Evolutionary conservation across 23 tunicate species (phyloP), one percentile per base, ranked within the genome.

Genomic region (Ascidia mentula): DNA sequence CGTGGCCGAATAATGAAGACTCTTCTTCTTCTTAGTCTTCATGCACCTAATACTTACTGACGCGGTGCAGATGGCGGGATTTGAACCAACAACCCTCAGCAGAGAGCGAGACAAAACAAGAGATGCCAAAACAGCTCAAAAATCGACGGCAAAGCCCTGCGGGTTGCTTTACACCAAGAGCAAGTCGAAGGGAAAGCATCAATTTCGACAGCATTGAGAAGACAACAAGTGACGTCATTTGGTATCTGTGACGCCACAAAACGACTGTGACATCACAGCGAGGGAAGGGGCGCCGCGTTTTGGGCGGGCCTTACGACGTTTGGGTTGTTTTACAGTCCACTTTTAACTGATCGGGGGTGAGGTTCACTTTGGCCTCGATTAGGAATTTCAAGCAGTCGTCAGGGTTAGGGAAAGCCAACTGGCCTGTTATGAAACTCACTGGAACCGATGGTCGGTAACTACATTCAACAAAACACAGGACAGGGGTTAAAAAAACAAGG

Each of bases 371-470:
- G 83, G 82, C 36, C 75, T 91, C 97, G 31, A 79, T 87, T 83
- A 92, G 92, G 38, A 83, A 83, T 87, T 92, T 87, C 80, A 85
- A 30, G 83, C 98, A 88, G 31, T 94, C 98, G n/a, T 71, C 80
- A 31, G 72, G 88, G 40, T 71, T 72, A 38, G 82, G 77, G 78
- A 95, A 95, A 61, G 98, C 95, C 78, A 95, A 81, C 86, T 76
- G 74, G 60, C 80, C 79, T 9, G 88, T 46, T 28, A 95, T 33
- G 80, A 78, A 82, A 38, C 42, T 76, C 36, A 95, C 91, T 28
- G 98, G 91, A 31, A 95, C 84, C 32, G 84, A 53, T 22, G 98
- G 95, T 72, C 95, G 95, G 81, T 72, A 95, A 89, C 98, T 95
- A 89, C 37, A n/a, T 26, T 53, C 13, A 53, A 53, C 65, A 53